Base-by-base conservation (phyloP, 2,888 invertebrate species). In the Podotricha telesiphe region DNA sequence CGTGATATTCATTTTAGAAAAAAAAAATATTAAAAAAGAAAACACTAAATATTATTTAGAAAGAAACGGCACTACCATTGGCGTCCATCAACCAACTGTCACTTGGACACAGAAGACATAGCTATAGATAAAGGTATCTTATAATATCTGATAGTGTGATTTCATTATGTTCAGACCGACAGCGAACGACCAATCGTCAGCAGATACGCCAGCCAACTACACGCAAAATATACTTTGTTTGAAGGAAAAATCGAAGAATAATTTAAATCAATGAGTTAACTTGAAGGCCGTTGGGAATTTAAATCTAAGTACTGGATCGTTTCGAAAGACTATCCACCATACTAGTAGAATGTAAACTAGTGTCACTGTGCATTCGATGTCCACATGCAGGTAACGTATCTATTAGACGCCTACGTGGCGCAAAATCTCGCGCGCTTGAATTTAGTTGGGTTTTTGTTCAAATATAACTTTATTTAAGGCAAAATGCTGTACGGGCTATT, bases 141-240 rank as follows among this genome's bases (percentile, higher is more conserved):
- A 63, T 48, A 74, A 79, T 79, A 87, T 86, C 84, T 76, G 83
- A 82, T 86, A 86, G 82, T 77, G 79, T 75, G 78, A 77, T 78
- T 79, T 78, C 74, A 76, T 78, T 75, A 74, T 67, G 67, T 69
- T 51, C 45, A 47, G 55, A 51, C 48, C 70, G 78, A 76, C 75
- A 78, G 55, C 67, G 76, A 77, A 79, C 87, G 87, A 82, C 88
- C 86, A 82, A 75, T 70, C 86, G 78, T 74, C 40, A 62, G 72
- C 77, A 77, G 73, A 63, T 71, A 69, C 83, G 80, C 80, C 70
- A 37, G 50, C 70, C 63, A 71, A 76, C 74, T 73, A 75, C 71
- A 66, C 69, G 73, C 68, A 72, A 66, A 73, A 72, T 28, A 34
- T 51, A 69, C 67, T 50, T 40, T 19, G 69, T 74, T 74, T 74